Conservation (phyloP, 2,888 invertebrate genomes). For the Zelleria hepariella region DNA sequence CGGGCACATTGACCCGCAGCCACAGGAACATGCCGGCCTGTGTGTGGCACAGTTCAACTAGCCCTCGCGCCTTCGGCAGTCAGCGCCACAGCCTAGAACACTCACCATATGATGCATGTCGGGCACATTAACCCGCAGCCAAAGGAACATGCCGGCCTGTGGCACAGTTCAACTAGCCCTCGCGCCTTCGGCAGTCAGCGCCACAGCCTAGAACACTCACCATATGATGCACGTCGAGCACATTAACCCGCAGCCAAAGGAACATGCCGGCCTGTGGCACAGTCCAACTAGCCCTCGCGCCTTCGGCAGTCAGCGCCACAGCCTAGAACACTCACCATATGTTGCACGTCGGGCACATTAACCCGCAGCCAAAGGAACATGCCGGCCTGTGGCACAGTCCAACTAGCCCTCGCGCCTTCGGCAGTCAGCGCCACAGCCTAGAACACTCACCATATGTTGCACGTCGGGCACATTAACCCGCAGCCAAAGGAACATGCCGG, state of each 20-base stretch:
- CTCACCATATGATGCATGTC: conserved; percentile 82
- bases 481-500: conserved; percentile 87
- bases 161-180: conserved; percentile 79
- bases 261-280: conserved; percentile 83
- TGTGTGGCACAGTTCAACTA: too few relatives aligned
- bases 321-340: conserved; percentile 75
- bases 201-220: too few relatives aligned
- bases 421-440: too few relatives aligned
- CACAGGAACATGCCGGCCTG: conserved; percentile 85
- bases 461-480: conserved; percentile 78
- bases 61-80: too few relatives aligned
- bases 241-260: conserved; percentile 79
- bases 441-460: conserved; percentile 75
- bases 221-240: conserved; percentile 81
- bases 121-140: conserved; percentile 77
- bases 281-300: conserved; percentile 77
- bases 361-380: conserved; percentile 86
- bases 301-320: too few relatives aligned
- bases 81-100: too few relatives aligned
- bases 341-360: conserved; percentile 77
- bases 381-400: conserved; percentile 78
- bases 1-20: conserved; percentile 77
- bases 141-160: conserved; percentile 83
- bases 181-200: too few relatives aligned
- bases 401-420: too few relatives aligned